Evolutionary conservation across 2,888 invertebrate species (phyloP).

Genomic region (Proisotoma minuta): DNA sequence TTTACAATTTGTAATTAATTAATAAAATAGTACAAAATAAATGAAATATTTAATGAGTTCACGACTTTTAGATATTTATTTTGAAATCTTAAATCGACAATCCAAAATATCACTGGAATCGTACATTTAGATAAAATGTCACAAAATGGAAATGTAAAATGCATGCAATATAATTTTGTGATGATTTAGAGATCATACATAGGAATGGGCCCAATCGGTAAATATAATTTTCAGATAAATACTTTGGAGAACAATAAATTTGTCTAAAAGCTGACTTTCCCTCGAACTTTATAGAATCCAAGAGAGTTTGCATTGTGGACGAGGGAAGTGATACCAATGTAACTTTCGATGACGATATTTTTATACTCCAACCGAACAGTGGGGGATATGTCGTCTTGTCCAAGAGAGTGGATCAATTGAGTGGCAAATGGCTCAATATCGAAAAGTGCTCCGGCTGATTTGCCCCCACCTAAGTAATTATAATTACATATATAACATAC

Average conservation of each 20-base stretch:
- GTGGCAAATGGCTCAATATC: slow-evolving; percentile 61
- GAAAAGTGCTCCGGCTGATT: slow-evolving; percentile 51
- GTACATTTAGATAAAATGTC: too few species aligned
- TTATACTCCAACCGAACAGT: slow-evolving; percentile 57
- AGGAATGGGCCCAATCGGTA: too few species aligned
- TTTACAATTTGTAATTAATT: too few species aligned
- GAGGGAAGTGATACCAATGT: slow-evolving; percentile 70
- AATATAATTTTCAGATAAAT: too few species aligned
- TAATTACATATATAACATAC: background rate
- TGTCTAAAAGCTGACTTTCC: slow-evolving; percentile 75
- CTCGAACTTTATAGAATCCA: slow-evolving; percentile 81
- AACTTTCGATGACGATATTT: slow-evolving; percentile 72
- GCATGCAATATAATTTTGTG: too few species aligned
- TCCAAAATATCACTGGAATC: too few species aligned
- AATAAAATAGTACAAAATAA: too few species aligned
- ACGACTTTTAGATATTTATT: too few species aligned
- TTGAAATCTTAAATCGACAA: too few species aligned
- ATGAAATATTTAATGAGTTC: too few species aligned
- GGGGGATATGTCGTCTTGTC: slow-evolving; percentile 41
- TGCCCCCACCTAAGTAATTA: slow-evolving; percentile 20
- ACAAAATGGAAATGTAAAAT: too few species aligned
- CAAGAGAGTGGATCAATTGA: slow-evolving; percentile 54
- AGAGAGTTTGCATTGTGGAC: slow-evolving; percentile 76
- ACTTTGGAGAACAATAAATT: background rate
- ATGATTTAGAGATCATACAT: too few species aligned